Evolutionary conservation across 2,888 invertebrate species (phyloP), one percentile per base, ranked within the genome.

Genomic region (Antheraea yamamai): DNA sequence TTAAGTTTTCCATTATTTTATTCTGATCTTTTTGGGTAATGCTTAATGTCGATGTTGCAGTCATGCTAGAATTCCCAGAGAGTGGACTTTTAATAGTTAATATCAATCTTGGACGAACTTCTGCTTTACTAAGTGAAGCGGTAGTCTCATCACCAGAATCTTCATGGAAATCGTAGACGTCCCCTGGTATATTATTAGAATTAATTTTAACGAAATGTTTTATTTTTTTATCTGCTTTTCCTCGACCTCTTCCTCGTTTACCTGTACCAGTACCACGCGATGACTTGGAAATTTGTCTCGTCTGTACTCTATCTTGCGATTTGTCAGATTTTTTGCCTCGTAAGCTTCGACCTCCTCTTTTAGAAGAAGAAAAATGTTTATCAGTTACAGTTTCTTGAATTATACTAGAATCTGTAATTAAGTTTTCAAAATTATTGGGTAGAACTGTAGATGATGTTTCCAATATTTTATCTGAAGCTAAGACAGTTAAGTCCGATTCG

Each of bases 91-190:
- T 98, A 77, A 98, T 98, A 0, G 98, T 98, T 70, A 98, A 93
- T 81, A 98, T 97, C 72, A 98, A 91, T 66, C 98, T 95, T 0
- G 98, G 98, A 35, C 98, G 95, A 75, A 95, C 90, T 85, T 96
- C 96, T 71, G 86, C 82, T 83, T 93, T 95, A 79, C 88, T 92
- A 20, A 91, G 85, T 26, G 92, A 89, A 71, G 89, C 85, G 58
- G 94, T 88, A 20, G 94, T 95, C 85, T 97, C 97, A 85, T 98
- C 98, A 66, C 97, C 97, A 8, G 98, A 97, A 88, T 98, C 98
- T 86, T 98, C 98, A 81, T 97, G 97, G 87, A 98, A 98, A 88
- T 98, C 98, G 87, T 98, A 98, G 4, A 98, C 96, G 85, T 98
- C 98, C 16, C 97, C 96, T 0, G 96, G 95, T 73, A 95, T 91